A percentile compares a stretch with the other conserved stretches of the same genome.
phyloP scores from a whole-genome alignment of 1,140 invertebrate genomes.

The Sipha flava region DNA sequence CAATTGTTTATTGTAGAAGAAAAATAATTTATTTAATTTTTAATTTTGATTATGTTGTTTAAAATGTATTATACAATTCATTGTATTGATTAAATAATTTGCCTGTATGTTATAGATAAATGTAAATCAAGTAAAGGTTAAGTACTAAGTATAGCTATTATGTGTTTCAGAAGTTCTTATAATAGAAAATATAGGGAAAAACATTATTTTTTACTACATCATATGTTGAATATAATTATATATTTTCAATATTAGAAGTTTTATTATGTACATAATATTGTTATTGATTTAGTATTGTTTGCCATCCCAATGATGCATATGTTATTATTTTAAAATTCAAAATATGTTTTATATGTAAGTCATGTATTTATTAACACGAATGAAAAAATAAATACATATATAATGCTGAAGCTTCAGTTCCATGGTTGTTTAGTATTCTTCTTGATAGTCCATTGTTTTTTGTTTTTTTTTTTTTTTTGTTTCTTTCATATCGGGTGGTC shows the following conservation, averaged over 20 bases:
- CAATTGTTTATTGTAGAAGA: no score
- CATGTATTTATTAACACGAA: constrained; percentile 24
- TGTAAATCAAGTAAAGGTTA: no score
- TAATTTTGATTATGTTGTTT: no score
- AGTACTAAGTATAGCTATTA: no score
- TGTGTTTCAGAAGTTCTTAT: no score
- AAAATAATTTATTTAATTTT: no score
- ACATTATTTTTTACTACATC: no score
- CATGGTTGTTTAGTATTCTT: constrained; percentile 25
- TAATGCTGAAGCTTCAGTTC: background rate
- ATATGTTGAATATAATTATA: background rate
- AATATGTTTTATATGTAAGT: constrained; percentile 8
- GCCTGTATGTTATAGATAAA: no score
- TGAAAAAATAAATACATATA: background rate
- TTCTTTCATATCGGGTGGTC: constrained; percentile 28
- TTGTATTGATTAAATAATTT: no score
- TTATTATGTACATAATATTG: background rate
- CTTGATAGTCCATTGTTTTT: constrained; percentile 18
- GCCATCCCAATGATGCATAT: background rate
- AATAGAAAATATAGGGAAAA: no score
- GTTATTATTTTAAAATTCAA: background rate
- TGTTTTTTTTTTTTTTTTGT: background rate
- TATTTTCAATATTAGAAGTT: background rate
- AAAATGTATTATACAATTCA: no score
- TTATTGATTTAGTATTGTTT: background rate